phyloP scores from a whole-genome alignment of 1,140 invertebrate species.

The Drosophila albomicans region DNA sequence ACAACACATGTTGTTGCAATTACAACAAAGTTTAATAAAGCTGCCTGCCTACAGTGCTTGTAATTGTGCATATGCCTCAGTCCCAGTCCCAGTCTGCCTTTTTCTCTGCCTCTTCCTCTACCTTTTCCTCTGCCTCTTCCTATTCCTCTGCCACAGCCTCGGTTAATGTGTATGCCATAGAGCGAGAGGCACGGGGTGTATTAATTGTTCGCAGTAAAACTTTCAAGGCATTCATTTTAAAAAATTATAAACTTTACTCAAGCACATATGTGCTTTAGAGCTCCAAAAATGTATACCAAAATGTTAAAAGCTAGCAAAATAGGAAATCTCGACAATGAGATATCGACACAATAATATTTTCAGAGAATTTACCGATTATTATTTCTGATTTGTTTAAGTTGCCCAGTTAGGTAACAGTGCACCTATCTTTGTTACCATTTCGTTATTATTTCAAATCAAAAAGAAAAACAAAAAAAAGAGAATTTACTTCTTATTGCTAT shows the following conservation, averaged over 20 bases:
- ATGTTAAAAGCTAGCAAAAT: background rate
- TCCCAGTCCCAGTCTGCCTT: background rate
- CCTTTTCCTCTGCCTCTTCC: background rate
- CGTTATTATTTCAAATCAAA: too few species aligned
- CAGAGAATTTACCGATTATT: too few species aligned
- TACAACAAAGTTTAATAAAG: conserved; percentile 80
- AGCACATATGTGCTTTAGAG: conserved; percentile 35
- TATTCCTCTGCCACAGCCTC: background rate
- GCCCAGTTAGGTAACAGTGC: too few species aligned
- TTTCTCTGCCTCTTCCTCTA: background rate
- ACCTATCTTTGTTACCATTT: too few species aligned
- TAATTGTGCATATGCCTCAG: conserved; percentile 42
- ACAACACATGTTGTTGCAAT: conserved; percentile 79
- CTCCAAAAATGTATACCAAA: background rate
- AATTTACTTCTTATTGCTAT: too few species aligned
- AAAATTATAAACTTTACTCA: conserved; percentile 32
- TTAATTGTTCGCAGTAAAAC: conserved; percentile 41
- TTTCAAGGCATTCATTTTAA: conserved; percentile 39
- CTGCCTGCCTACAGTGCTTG: conserved; percentile 48
- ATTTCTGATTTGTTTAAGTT: too few species aligned
- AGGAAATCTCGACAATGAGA: too few species aligned
- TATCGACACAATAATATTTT: too few species aligned
- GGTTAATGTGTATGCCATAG: background rate
- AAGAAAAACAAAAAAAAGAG: too few species aligned
- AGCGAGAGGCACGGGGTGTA: conserved; percentile 14